Percentiles rank a stretch among this genome's conserved stretches.
phyloP scores from a whole-genome alignment of 92 coral and sea anemone genomes.

The Pocillopora meandrina region DNA sequence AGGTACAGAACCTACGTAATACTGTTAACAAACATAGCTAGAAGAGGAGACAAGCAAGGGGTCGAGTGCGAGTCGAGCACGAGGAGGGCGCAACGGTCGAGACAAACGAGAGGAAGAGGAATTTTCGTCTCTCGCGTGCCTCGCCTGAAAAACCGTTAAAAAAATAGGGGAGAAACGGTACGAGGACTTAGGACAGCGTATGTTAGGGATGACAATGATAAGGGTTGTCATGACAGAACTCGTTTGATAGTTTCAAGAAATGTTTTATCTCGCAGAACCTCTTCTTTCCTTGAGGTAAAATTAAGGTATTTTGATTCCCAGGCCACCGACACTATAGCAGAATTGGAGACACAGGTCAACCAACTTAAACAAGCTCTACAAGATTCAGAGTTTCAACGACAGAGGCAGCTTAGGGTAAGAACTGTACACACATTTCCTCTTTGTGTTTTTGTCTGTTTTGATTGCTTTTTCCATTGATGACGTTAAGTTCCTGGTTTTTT shows the following conservation, averaged over 20 bases:
- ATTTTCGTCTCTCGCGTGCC: no score
- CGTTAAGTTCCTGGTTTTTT: background rate
- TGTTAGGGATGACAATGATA: no score
- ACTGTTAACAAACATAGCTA: no score
- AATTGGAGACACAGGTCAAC: conserved; percentile 74
- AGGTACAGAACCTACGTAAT: conserved; percentile 43
- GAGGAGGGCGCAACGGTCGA: no score
- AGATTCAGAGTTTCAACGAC: conserved; percentile 85
- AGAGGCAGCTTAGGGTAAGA: conserved; percentile 82
- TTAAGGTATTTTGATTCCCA: background rate
- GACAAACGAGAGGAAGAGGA: no score
- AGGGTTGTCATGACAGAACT: no score
- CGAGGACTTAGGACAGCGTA: background rate
- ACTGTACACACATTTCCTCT: background rate
- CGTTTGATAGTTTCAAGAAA: no score
- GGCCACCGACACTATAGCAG: conserved; percentile 81
- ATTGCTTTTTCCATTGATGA: background rate
- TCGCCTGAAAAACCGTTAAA: background rate
- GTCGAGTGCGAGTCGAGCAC: background rate
- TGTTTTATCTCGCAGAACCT: no score
- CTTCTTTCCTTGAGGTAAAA: no score
- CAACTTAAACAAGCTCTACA: conserved; percentile 84
- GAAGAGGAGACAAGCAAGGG: background rate
- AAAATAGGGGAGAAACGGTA: background rate
- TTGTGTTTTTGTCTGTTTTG: background rate